Conservation (phyloP, 2,888 invertebrate species). For the Ophion slaviceki region DNA sequence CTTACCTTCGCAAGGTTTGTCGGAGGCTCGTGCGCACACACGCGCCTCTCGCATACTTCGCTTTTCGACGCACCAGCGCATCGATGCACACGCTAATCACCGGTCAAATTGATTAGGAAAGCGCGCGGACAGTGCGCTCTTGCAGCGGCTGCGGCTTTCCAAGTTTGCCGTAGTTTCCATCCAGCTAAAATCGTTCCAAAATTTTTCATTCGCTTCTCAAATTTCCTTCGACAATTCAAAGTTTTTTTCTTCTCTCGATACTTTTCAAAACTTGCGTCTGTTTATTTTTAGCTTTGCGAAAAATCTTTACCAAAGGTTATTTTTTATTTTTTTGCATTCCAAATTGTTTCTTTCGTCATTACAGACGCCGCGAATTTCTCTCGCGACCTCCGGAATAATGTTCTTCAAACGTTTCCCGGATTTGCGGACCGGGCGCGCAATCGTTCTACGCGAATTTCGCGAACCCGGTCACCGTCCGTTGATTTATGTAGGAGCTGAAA, state of each 20-base stretch:
- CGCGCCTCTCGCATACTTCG: slow-evolving; percentile 13
- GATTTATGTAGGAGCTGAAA: slow-evolving; percentile 18
- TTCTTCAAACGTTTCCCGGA: slow-evolving; percentile 2
- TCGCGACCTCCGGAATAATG: neutral
- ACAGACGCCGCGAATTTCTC: neutral
- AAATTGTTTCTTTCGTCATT: neutral
- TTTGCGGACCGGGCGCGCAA: neutral
- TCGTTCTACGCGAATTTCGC: neutral
- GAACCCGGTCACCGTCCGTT: slow-evolving; percentile 43
- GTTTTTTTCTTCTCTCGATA: neutral
- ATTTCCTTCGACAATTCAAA: neutral
- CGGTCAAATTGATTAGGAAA: slow-evolving; percentile 63
- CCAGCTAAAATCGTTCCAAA: neutral
- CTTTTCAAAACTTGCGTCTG: neutral
- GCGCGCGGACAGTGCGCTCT: slow-evolving; percentile 51
- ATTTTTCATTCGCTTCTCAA: neutral
- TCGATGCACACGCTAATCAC: slow-evolving; percentile 58
- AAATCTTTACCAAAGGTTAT: neutral
- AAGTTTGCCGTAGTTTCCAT: neutral
- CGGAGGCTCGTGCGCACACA: neutral
- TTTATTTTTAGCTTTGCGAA: neutral
- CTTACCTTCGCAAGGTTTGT: neutral
- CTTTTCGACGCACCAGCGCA: slow-evolving; percentile 51
- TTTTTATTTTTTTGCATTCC: neutral
- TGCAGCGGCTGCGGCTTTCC: neutral